Conservation (phyloP, 2,888 invertebrate species). For the Polymixis flavicincta region DNA sequence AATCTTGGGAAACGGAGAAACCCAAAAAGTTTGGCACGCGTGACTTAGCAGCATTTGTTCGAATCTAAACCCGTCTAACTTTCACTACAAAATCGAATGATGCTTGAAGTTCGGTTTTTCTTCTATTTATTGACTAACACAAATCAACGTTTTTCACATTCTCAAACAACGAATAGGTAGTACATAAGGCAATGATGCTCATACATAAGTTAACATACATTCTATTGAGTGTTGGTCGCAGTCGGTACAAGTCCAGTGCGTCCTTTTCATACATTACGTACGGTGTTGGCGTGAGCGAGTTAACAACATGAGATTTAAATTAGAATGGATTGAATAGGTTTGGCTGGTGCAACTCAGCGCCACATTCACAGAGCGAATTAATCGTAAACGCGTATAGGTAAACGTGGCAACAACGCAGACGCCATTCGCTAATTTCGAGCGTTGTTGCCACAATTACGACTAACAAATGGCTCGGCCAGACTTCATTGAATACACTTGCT, state of each 20-base stretch:
- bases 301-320: conserved; percentile 67
- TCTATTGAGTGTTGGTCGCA: conserved; percentile 48
- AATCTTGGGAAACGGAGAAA: conserved; percentile 4
- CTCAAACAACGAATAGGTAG: conserved; percentile 18
- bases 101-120: conserved; percentile 11
- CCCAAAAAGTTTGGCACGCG: conserved; percentile 22
- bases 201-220: conserved; percentile 57
- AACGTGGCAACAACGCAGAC: conserved; percentile 74
- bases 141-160: conserved; percentile 24
- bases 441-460: conserved; percentile 43
- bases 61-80: conserved; percentile 38
- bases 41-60: conserved; percentile 38
- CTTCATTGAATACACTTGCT: conserved; percentile 40
- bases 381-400: conserved; percentile 74
- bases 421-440: conserved; percentile 53
- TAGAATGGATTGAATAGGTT: conserved; percentile 68
- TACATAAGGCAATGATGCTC: conserved; percentile 46
- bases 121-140: conserved; percentile 20
- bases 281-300: conserved; percentile 66
- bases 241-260: conserved; percentile 47
- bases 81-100: conserved; percentile 44
- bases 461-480: conserved; percentile 40
- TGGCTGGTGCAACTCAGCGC: conserved; percentile 65
- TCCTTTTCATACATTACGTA: conserved; percentile 61
- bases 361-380: conserved; percentile 74